Base-by-base conservation (phyloP, 2,113 vertebrate genomes). In the Acanthochromis polyacanthus region DNA sequence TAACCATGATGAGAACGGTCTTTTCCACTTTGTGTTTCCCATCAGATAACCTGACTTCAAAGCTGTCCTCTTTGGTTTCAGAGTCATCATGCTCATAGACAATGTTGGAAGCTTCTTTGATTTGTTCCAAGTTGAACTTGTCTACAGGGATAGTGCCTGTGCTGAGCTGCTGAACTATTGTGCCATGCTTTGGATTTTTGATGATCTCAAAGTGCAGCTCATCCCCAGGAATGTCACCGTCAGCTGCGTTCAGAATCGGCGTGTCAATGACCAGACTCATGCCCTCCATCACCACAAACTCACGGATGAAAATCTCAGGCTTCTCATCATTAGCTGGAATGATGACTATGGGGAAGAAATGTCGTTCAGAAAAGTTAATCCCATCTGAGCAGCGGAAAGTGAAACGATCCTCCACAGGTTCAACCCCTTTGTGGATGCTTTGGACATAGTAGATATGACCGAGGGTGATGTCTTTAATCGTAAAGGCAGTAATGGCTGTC, bases 201-300 rank as follows among this genome's bases (percentile, higher is more conserved):
- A 94, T 95, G 70, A 99, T 93, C 17, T 95, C 94, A 88, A 99
- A 99, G 0, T 68, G 89, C 69, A 99, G 84, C 4, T 94, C 90
- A 83, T 97, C 95, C 0, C 83, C 85, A 23, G 98, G 97, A 36
- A 99, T 56, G 56, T 99, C 98, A 0, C 89, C 94, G 90, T 99
- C 98, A 0, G 91, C 95, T 1, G 95, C 98, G 0, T 95, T 97
- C 64, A 99, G 93, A 72, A 98, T 95, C 19, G 96, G 96, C 0
- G 95, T 97, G 81, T 99, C 96, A 0, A 99, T 94, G 19, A 98
- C 95, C 66, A 99, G 82, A 82, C 96, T 99, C 97, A 97, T 97
- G 56, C 98, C 98, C 84, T 99, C 98, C 97, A 98, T 97, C 52
- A 99, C 97, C 48, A 99, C 92, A 93, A 99, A 97, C 81, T 98